These are phyloP conservation scores for Agriotes lineatus DNA, from an alignment of 2,888 invertebrate genomes.

Conservation along the genomic window DNA sequence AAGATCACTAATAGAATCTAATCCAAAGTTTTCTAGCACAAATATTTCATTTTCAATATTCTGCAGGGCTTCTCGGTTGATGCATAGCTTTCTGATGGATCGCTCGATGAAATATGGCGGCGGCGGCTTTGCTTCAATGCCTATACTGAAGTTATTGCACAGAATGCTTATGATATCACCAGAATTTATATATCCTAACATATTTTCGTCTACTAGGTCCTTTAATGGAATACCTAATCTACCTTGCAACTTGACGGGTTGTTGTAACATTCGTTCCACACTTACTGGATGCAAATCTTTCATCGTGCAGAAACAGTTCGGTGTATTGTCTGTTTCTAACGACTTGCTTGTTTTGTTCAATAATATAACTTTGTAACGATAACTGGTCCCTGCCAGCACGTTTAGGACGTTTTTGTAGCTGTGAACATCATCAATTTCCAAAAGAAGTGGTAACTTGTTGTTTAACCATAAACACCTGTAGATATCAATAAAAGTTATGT, in stretches of 20 bases:
- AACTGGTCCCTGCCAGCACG: too few relatives aligned
- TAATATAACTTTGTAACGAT: too few relatives aligned
- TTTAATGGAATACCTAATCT: neutral
- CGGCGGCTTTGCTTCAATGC: neutral
- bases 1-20: too few relatives aligned
- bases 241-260: neutral
- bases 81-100: neutral
- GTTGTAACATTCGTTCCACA: neutral
- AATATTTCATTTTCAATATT: neutral
- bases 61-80: neutral
- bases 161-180: neutral
- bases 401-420: neutral
- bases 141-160: constrained; percentile 1
- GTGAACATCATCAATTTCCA: neutral
- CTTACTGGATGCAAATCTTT: neutral
- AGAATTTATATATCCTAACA: neutral
- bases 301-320: neutral
- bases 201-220: neutral
- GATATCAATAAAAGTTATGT: neutral
- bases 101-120: constrained; percentile 6
- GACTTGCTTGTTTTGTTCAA: too few relatives aligned
- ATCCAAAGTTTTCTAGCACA: neutral
- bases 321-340: neutral
- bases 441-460: neutral
- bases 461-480: neutral